Base-by-base conservation (phyloP, 2,797 vertebrate genomes). In the Danionella dracula region DNA sequence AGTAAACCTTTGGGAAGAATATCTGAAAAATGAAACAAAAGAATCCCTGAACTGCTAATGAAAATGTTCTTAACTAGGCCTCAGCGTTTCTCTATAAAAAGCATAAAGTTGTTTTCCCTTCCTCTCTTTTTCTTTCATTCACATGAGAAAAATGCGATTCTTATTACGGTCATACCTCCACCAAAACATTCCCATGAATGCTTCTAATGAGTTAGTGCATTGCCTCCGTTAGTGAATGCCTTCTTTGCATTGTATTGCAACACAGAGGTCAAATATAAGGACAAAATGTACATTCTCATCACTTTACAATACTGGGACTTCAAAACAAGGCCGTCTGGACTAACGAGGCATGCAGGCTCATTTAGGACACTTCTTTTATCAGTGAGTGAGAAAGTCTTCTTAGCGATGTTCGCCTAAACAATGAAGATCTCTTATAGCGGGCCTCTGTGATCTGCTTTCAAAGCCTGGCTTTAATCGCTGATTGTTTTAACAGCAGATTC, bases 371-470 rank as follows among this genome's bases (percentile, higher is more conserved):
- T 45, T 57, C 46, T 49, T 65, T 53, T 48, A 17, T 34, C 55
- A 50, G 64, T 21, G 48, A 54, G 32, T 66, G 48, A 71, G 55
- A 70, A 76, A 63, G 10, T 9, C 8, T 63, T 13, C 41, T 23
- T 66, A 64, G 54, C 32, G 46, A 54, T 23, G 58, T 51, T 42
- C 8, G 59, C 44, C 49, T 20, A 41, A 63, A 72, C 66, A 69
- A 60, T 50, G 40, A 44, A 58, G 56, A 49, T 48, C 57, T 49
- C 59, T 67, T 58, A 70, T 45, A 45, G 50, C 48, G 20, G 42
- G 37, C 40, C 31, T 58, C 67, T 78, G 63, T 68, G 60, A 75
- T 78, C 59, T 51, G 4, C 29, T 75, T 77, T 77, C 72, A 77
- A 72, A 75, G 70, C 56, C 56, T 48, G 29, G 41, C 32, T 42